These are phyloP conservation scores for Melanostigma gelatinosum DNA, from an alignment of 2,113 vertebrate genomes.

Conservation along the genomic window DNA sequence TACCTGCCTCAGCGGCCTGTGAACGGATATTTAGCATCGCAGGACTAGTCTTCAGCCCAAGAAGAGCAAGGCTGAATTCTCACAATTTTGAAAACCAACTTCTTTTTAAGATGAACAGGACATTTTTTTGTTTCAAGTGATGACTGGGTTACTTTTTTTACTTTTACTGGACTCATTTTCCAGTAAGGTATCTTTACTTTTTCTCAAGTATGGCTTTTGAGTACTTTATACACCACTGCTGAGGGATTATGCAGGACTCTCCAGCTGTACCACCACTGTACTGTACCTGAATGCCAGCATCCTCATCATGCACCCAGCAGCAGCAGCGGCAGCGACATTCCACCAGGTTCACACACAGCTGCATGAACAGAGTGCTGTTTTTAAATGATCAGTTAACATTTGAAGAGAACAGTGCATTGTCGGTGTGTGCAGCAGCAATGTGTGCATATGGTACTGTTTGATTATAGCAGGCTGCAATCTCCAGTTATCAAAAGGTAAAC, in stretches of 20 bases:
- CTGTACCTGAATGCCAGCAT: constrained; percentile 27
- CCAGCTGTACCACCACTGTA: neutral
- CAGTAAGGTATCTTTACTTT: too few species aligned
- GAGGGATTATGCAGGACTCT: constrained; percentile 40
- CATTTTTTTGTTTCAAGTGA: too few species aligned
- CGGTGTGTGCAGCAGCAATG: neutral
- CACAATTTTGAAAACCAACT: too few species aligned
- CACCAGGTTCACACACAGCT: constrained; percentile 23
- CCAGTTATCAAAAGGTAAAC: neutral
- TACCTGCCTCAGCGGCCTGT: too few species aligned
- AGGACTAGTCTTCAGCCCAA: too few species aligned
- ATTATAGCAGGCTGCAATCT: neutral
- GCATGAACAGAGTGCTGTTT: neutral
- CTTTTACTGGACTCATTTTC: too few species aligned
- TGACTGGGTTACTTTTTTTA: too few species aligned
- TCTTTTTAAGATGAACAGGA: too few species aligned
- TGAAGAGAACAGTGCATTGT: neutral
- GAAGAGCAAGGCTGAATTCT: too few species aligned
- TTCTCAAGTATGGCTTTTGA: too few species aligned
- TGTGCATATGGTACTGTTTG: neutral
- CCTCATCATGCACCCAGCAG: constrained; percentile 14
- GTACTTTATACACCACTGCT: neutral
- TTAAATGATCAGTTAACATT: neutral
- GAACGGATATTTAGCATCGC: too few species aligned
- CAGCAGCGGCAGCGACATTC: constrained; percentile 20